A percentile compares a stretch with the other conserved stretches of the same genome.
Conservation (phyloP, 2,797 vertebrate species). For the Mionectes olivaceus region DNA sequence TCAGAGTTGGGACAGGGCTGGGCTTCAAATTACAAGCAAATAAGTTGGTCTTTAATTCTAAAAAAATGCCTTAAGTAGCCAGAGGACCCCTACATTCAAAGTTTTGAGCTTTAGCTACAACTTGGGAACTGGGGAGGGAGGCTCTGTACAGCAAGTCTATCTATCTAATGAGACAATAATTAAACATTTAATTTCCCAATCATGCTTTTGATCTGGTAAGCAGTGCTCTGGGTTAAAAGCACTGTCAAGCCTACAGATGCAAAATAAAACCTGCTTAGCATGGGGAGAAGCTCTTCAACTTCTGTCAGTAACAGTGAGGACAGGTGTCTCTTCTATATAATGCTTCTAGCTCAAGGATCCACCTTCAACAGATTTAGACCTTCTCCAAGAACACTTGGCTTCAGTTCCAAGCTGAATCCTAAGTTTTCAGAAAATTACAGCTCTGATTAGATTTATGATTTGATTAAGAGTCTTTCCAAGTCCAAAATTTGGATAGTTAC, state of each 20-base stretch:
- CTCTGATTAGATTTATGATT: constrained; percentile 9
- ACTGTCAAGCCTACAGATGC: background rate
- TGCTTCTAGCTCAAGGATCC: background rate
- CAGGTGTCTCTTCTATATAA: background rate
- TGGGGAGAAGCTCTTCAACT: background rate
- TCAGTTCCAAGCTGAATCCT: background rate
- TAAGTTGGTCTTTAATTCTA: background rate
- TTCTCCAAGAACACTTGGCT: constrained; percentile 5
- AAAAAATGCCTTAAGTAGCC: background rate
- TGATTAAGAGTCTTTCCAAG: constrained; percentile 33
- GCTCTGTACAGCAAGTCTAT: background rate
- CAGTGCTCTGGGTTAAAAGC: background rate
- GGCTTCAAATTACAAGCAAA: background rate
- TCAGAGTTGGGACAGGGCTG: background rate
- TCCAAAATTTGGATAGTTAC: background rate
- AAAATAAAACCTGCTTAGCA: background rate
- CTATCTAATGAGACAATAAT: background rate
- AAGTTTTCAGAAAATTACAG: constrained; percentile 23
- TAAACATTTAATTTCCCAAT: background rate
- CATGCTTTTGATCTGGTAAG: background rate
- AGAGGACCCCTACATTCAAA: background rate
- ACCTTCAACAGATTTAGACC: background rate
- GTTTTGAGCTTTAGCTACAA: background rate
- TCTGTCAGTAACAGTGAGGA: background rate
- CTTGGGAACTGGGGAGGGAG: background rate